Evolutionary conservation across 2,113 vertebrate species (phyloP), one percentile per base, ranked within the genome.

Genomic region (Polypterus bichir): DNA sequence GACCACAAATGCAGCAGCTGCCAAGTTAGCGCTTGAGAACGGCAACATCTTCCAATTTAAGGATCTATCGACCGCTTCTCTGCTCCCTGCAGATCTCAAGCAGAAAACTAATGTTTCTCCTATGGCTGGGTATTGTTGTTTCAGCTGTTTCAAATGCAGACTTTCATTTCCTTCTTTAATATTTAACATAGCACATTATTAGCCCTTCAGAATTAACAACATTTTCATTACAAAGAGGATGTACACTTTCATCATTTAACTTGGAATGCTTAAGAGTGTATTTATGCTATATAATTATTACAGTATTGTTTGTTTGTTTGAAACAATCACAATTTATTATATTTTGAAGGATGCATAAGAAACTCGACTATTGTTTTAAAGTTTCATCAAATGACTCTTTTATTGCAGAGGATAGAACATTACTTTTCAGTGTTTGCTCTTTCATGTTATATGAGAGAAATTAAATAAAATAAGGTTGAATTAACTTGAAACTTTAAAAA

Each of bases 111-210:
- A 84, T 85, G 81, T 83, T 88, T 85, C 56, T 58, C 85, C 73
- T 79, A 77, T 76, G 76, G 79, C 79, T 70, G 71, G 67, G 69
- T 86, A 86, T 86, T 89, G 87, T 86, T 76, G 79, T 80, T 89
- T 90, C 86, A 89, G 87, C 87, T 86, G 69, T 88, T 91, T 79
- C 77, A 79, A 77, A 81, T 82, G 71, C 46, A 72, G 65, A 49
- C 68, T 80, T 74, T 90, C 88, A 87, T 87, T 80, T 82, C 77
- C 82, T 85, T 74, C 80, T 87, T 92, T 88, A 93, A 93, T 91
- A 89, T 92, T 92, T 93, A 91, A 92, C 82, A 83, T 79, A 64
- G 64, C 69, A 74, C 86, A 92, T 93, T 90, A 92, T 91, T 91
- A 90, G 86, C 70, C 81, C 87, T 89, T 90, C 83, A 83, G 73